Percentiles rank a stretch among this genome's conserved stretches.
Evolutionary conservation across 2,888 invertebrate species (phyloP).

Genomic region (Chymomyza caudatula): DNA sequence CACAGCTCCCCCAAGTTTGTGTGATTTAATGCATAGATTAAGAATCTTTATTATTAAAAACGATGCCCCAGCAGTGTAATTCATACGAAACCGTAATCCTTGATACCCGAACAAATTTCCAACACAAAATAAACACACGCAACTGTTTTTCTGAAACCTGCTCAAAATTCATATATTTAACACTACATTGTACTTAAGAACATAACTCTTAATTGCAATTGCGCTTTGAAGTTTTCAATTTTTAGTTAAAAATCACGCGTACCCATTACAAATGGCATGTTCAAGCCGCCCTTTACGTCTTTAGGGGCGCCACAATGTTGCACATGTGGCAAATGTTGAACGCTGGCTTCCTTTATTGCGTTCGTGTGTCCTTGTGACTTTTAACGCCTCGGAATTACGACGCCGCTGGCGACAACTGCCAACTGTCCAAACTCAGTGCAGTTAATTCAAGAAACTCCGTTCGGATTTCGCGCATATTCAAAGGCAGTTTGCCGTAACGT

Average conservation of each 20-base stretch:
- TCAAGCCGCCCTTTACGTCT: conserved; percentile 49
- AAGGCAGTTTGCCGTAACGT: conserved; percentile 6
- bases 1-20: too few relatives aligned
- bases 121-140: not conserved
- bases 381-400: conserved; percentile 54
- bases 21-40: too few relatives aligned
- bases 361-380: conserved; percentile 67
- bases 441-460: conserved; percentile 64
- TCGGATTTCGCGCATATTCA: conserved; percentile 55
- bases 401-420: conserved; percentile 52
- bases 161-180: not conserved
- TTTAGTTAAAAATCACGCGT: conserved; percentile 64
- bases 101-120: not conserved
- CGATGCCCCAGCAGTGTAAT: too few relatives aligned
- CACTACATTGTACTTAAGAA: not conserved
- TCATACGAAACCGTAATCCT: too few relatives aligned
- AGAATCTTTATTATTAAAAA: too few relatives aligned
- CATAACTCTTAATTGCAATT: not conserved
- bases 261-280: conserved; percentile 36
- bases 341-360: not conserved
- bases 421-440: conserved; percentile 35
- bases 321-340: conserved; percentile 10
- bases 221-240: conserved; percentile 6
- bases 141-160: not conserved
- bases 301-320: conserved; percentile 63